Evolutionary conservation across 2,113 vertebrate species (phyloP), one percentile per base, ranked within the genome.

Genomic region (Heliornis fulica): DNA sequence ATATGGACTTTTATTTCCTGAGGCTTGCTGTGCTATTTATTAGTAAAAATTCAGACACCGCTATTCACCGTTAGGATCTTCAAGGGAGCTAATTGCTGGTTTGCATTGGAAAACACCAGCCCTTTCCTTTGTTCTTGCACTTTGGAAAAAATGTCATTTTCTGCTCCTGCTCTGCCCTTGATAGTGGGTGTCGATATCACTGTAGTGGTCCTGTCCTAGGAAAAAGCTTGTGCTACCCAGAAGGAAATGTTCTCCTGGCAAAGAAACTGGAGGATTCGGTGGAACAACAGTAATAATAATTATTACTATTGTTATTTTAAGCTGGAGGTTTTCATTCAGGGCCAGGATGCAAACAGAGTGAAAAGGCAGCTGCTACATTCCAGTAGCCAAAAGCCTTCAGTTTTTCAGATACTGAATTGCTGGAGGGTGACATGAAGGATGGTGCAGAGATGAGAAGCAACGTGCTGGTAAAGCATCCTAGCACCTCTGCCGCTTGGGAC

Each of bases 281-380:
- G 9, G 41, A 90, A 70, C 60, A 89, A 20, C 23, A 66, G 32
- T 57, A 76, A 72, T 36, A 45, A 65, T 78, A n/a, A 61, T 77
- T 16, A 83, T 34, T 82, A 63, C 26, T 60, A 32, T n/a, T 89
- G n/a, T 90, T 93, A 51, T 56, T 83, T 94, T 51, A 78, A 94
- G n/a, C 46, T 86, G 56, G 36, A 92, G 34, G 12, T 80, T 94
- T 96, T 96, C 16, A 65, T 95, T 81, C n/a, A 34, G 18, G 34
- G 29, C 54, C 10, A 26, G 59, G 46, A 88, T 83, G 54, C 48
- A 64, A 87, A 71, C 8, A 57, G 63, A 66, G n/a, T 7, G 21
- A 74, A 88, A 91, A 93, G 56, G 75, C 90, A 90, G 75, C 70
- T 90, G 79, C 40, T 93, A 13, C 26, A 83, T 96, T 72, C 13